These are phyloP conservation scores for Xylocopa sonorina DNA, from an alignment of 1,140 invertebrate species.

Conservation along the genomic window DNA sequence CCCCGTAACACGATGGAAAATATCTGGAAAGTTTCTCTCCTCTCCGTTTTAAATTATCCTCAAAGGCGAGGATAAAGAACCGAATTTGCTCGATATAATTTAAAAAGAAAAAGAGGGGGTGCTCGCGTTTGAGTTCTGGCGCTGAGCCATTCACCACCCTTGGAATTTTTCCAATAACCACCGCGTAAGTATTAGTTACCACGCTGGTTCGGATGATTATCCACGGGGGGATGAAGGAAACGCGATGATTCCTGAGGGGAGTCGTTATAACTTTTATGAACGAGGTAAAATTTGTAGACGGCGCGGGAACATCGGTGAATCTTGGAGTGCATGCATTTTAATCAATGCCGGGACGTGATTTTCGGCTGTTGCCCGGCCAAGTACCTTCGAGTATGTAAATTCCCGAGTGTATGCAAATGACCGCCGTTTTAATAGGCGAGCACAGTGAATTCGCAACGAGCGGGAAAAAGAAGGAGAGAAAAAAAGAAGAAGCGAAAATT, in stretches of 20 bases:
- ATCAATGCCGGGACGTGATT: background rate
- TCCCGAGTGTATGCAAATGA: background rate
- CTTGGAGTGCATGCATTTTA: background rate
- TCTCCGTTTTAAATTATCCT: too few relatives aligned
- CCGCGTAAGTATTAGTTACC: too few relatives aligned
- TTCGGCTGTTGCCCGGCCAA: background rate
- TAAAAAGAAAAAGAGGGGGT: too few relatives aligned
- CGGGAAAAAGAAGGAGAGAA: background rate
- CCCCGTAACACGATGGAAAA: too few relatives aligned
- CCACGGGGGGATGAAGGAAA: background rate
- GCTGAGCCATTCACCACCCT: too few relatives aligned
- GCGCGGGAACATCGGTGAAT: background rate
- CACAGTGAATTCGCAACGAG: background rate
- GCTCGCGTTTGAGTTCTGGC: too few relatives aligned
- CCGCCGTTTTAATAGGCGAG: background rate
- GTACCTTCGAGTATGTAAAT: background rate
- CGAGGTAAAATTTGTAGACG: background rate
- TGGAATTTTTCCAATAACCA: too few relatives aligned
- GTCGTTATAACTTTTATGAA: too few relatives aligned
- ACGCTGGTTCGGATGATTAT: background rate
- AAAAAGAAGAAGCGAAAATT: background rate
- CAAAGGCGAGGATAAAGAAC: too few relatives aligned
- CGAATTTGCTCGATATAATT: too few relatives aligned
- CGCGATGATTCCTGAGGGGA: too few relatives aligned
- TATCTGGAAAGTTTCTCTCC: too few relatives aligned